phyloP scores from a whole-genome alignment of 2,888 invertebrate species.

The Patella pellucida region DNA sequence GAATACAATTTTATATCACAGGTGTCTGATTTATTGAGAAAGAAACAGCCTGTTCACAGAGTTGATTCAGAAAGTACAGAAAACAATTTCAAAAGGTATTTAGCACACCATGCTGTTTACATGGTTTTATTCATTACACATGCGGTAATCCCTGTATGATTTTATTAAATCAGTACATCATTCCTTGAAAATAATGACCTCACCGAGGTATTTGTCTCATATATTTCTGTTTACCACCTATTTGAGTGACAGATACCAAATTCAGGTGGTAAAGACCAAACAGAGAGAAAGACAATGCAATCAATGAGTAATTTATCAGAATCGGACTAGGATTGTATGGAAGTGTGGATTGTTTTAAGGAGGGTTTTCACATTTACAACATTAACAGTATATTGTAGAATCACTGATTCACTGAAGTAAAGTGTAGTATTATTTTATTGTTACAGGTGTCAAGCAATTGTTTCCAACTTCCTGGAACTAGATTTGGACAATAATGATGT shows the following conservation, averaged over 20 bases:
- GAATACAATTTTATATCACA: slow-evolving; percentile 27
- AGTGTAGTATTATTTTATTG: slow-evolving; percentile 14
- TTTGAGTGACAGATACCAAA: no score
- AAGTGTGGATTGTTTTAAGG: not conserved
- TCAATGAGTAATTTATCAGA: no score
- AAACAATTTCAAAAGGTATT: slow-evolving; percentile 54
- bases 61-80: slow-evolving; percentile 50
- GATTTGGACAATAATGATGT: slow-evolving; percentile 58
- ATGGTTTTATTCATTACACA: not conserved
- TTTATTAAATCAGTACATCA: no score
- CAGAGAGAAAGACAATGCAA: no score
- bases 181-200: no score
- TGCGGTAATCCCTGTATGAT: no score
- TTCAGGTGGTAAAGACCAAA: no score
- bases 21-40: slow-evolving; percentile 57
- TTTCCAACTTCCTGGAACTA: slow-evolving; percentile 54
- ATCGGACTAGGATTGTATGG: not conserved
- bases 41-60: slow-evolving; percentile 53
- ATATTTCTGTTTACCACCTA: no score
- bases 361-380: not conserved
- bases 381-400: not conserved
- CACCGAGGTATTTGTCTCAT: no score
- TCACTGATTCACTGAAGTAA: not conserved
- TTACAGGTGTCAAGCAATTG: slow-evolving; percentile 55
- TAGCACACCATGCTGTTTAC: not conserved